Conservation (phyloP, 2,888 invertebrate genomes). For the Lepidocyrtoides sp. region DNA sequence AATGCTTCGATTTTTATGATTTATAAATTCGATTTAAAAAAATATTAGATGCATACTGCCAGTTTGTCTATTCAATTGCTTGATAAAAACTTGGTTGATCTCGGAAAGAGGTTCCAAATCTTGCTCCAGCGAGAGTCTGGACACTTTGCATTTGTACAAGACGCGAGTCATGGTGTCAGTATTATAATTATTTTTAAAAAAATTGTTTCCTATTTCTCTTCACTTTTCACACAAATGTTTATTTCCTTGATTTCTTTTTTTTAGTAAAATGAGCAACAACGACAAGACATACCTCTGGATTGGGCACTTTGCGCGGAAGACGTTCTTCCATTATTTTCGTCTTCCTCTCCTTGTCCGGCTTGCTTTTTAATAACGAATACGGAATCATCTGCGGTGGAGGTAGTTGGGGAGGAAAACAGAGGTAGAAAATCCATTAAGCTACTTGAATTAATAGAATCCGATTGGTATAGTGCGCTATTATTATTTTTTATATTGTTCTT, state of each 20-base stretch:
- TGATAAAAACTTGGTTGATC: constrained; percentile 78
- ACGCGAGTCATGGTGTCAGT: constrained; percentile 2
- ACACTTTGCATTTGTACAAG: constrained; percentile 51
- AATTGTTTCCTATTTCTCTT: too few relatives aligned
- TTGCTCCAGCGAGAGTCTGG: constrained; percentile 72
- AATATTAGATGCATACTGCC: constrained; percentile 63
- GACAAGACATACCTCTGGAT: constrained; percentile 69
- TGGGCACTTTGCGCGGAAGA: constrained; percentile 62
- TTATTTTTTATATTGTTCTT: background rate
- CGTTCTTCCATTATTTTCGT: constrained; percentile 46
- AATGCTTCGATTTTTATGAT: too few relatives aligned
- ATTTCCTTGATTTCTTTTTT: background rate
- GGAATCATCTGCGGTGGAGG: constrained; percentile 68
- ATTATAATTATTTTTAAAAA: background rate
- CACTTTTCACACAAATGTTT: too few relatives aligned
- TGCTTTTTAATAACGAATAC: constrained; percentile 79
- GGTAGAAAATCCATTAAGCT: constrained; percentile 46
- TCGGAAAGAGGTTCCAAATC: constrained; percentile 72
- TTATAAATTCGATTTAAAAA: background rate
- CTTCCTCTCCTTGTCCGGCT: constrained; percentile 53
- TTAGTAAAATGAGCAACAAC: background rate
- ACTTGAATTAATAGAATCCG: background rate
- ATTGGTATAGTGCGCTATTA: background rate
- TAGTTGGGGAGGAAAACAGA: constrained; percentile 34
- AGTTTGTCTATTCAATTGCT: constrained; percentile 71